Evolutionary conservation across 2,113 vertebrate genomes (phyloP).

Genomic region (Tragelaphus imberbis): DNA sequence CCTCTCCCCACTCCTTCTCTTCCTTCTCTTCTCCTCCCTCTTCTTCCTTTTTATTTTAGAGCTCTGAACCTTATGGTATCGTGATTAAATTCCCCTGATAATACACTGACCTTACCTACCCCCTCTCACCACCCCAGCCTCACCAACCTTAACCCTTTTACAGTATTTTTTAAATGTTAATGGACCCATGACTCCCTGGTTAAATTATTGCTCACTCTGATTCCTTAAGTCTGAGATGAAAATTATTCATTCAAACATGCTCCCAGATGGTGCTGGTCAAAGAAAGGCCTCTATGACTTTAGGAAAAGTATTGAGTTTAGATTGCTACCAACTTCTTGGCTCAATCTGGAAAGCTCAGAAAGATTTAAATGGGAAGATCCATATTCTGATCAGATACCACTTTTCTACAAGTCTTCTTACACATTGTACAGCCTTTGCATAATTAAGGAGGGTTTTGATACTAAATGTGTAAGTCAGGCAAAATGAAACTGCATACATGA

Average conservation of each 20-base stretch:
- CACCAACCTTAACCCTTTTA: background rate
- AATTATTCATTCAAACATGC: background rate
- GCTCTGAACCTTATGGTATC: background rate
- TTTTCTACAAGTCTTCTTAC: background rate
- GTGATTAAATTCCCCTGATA: background rate
- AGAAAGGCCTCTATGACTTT: background rate
- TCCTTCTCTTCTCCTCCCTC: fast-evolving
- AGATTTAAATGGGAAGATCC: background rate
- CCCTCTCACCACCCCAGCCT: fast-evolving
- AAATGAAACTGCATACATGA: background rate
- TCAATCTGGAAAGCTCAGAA: background rate
- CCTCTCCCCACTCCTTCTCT: background rate
- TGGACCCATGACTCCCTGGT: too few species aligned
- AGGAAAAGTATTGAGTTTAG: background rate
- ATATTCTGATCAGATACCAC: background rate
- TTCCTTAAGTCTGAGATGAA: background rate
- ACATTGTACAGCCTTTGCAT: background rate
- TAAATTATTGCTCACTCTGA: background rate
- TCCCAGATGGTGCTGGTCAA: background rate
- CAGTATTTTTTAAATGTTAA: background rate
- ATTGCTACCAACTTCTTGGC: background rate
- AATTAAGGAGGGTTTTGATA: background rate
- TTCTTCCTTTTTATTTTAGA: background rate
- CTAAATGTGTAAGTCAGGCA: background rate
- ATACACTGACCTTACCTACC: fast-evolving